Evolutionary conservation across 2,797 vertebrate species (phyloP).

Genomic region (Glyptemys insculpta): DNA sequence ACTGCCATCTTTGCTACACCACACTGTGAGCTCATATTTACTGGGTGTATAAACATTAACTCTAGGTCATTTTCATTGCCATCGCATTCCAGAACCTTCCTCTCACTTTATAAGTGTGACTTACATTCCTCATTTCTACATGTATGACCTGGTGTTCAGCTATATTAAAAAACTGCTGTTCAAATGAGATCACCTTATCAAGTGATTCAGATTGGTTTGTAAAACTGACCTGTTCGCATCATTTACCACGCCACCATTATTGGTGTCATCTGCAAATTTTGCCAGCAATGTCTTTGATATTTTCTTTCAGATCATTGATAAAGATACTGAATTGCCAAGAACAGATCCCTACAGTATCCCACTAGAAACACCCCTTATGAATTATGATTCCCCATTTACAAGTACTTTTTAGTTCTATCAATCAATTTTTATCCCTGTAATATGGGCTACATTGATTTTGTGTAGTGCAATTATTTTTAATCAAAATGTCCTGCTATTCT

Average conservation of each 20-base stretch:
- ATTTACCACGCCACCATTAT: neutral
- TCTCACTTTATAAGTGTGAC: neutral
- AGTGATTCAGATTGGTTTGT: neutral
- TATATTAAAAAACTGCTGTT: neutral
- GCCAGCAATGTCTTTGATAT: neutral
- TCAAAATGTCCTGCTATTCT: too few species aligned
- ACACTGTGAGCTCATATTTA: neutral
- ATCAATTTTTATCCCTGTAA: neutral
- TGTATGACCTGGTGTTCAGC: neutral
- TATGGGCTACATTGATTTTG: neutral
- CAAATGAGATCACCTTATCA: neutral
- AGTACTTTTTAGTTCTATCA: neutral
- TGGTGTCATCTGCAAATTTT: neutral
- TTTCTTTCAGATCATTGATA: neutral
- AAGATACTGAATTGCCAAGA: neutral
- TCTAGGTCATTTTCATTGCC: neutral
- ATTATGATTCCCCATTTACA: neutral
- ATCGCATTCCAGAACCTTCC: neutral
- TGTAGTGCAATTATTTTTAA: neutral
- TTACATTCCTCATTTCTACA: neutral
- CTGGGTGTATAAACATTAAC: neutral
- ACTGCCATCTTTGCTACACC: too few species aligned
- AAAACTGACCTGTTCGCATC: neutral
- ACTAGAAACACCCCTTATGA: neutral
- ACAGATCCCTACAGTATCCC: neutral